Evolutionary conservation across 2,888 invertebrate genomes (phyloP).

Genomic region (Folsomia manolachei): DNA sequence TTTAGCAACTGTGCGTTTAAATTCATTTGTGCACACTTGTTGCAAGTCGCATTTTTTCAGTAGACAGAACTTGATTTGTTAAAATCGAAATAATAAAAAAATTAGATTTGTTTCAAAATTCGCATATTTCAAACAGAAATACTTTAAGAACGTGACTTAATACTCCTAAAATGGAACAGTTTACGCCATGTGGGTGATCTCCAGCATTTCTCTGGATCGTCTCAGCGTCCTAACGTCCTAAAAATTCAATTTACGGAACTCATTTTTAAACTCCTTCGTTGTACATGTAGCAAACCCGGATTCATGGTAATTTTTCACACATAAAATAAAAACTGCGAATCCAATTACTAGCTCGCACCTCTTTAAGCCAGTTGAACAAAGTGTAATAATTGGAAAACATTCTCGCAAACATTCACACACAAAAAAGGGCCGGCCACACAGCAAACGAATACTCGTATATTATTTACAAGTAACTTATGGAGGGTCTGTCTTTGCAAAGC

Average conservation of each 20-base stretch:
- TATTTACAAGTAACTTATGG: no score
- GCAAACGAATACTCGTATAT: no score
- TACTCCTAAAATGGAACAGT: no score
- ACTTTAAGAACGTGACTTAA: no score
- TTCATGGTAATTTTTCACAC: conserved; percentile 46
- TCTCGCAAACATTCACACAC: conserved; percentile 8
- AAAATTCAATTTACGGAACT: not conserved
- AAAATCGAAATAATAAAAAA: not conserved
- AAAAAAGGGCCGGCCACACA: not conserved
- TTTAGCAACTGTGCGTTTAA: no score
- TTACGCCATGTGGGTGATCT: not conserved
- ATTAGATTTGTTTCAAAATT: no score
- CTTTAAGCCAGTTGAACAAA: conserved; percentile 28
- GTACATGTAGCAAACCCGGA: conserved; percentile 34
- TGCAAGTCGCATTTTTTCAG: no score
- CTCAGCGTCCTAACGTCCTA: not conserved
- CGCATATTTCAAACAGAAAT: no score
- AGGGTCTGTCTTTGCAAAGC: not conserved
- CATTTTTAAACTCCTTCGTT: not conserved
- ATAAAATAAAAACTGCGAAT: conserved; percentile 30
- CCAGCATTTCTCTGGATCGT: not conserved
- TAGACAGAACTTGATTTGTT: no score
- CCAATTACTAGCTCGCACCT: conserved; percentile 36
- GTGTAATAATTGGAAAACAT: conserved; percentile 19
- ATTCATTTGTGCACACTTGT: no score